Percentiles rank a stretch among this genome's conserved stretches.
phyloP scores from a whole-genome alignment of 2,888 invertebrate species.

The Archips crataeganus region DNA sequence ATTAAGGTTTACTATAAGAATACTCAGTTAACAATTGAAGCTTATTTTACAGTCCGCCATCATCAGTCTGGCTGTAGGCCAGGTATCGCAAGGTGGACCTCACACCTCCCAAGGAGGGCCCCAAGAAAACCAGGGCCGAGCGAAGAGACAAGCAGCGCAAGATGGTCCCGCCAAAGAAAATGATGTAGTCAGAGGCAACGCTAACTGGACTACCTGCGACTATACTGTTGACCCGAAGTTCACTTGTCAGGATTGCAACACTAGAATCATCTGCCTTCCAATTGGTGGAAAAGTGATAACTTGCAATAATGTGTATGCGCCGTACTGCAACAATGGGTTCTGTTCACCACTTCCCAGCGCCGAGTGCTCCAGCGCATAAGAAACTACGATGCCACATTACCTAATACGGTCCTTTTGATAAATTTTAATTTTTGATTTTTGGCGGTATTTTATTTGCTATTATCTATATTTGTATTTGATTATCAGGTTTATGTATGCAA shows the following conservation, averaged over 20 bases:
- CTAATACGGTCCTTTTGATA: too few relatives aligned
- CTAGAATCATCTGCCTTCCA: conserved; percentile 64
- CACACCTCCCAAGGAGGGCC: conserved; percentile 44
- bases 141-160: conserved; percentile 46
- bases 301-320: conserved; percentile 56
- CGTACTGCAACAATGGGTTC: conserved; percentile 66
- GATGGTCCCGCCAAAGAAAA: conserved; percentile 19
- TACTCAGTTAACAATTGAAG: neutral
- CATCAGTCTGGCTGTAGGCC: conserved; percentile 44
- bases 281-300: conserved; percentile 59
- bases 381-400: too few relatives aligned
- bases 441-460: too few relatives aligned
- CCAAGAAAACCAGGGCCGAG: conserved; percentile 48
- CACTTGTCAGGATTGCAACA: conserved; percentile 64
- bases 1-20: neutral
- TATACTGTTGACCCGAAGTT: conserved; percentile 49
- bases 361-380: conserved; percentile 50
- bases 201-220: conserved; percentile 59
- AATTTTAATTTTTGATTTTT: too few relatives aligned
- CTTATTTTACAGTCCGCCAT: conserved; percentile 46
- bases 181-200: conserved; percentile 19
- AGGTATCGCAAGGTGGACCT: conserved; percentile 47
- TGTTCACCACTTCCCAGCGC: conserved; percentile 60
- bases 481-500: too few relatives aligned
- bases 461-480: too few relatives aligned